Evolutionary conservation across 2,113 vertebrate species (phyloP), one percentile per base, ranked within the genome.

Genomic region (Thomomys bottae): DNA sequence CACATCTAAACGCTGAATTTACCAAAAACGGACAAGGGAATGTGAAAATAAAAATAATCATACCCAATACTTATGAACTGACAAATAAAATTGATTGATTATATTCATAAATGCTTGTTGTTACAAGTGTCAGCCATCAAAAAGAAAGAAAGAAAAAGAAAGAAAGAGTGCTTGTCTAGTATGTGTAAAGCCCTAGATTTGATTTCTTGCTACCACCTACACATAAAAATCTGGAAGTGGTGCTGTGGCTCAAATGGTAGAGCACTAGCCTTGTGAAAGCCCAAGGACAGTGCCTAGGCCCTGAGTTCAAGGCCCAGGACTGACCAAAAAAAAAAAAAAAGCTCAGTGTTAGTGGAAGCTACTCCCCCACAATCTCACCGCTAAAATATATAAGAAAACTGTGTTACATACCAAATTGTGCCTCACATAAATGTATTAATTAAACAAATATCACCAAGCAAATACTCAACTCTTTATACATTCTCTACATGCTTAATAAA

Each of bases 361-460:
- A 72, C 42, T 82, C 23, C 38, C 20, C 6, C 36, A 70, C 26
- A 84, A 28, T 32, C 8, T 77, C 49, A 80, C 32, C 45, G 83
- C 18, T 63, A 83, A 71, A 45, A 82, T 75, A 75, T 75, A 75
- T 24, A 86, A 57, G 36, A 17, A 84, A 90, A 89, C 6, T 21
- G 30, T 57, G 30, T 63, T 40, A 77, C 30, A 32, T 32, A 75
- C 61, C 23, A 91, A 77, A 78, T 80, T 32, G 32, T 66, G 4
- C 36, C 40, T 54, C 4, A 30, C 30, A 59, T 15, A n/a, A 0
- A 64, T 34, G 26, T 21, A 64, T 59, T 40, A 63, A 32, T 64
- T 71, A 87, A 87, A 67, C 30, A 90, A 81, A 66, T 42, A 88
- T n/a, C 24, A 73, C 17, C 9, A 40, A 86, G 23, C 3, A 92